Conservation (phyloP, 37 sponge, comb jelly and placozoan species). For the Chondrosia reniformis region DNA sequence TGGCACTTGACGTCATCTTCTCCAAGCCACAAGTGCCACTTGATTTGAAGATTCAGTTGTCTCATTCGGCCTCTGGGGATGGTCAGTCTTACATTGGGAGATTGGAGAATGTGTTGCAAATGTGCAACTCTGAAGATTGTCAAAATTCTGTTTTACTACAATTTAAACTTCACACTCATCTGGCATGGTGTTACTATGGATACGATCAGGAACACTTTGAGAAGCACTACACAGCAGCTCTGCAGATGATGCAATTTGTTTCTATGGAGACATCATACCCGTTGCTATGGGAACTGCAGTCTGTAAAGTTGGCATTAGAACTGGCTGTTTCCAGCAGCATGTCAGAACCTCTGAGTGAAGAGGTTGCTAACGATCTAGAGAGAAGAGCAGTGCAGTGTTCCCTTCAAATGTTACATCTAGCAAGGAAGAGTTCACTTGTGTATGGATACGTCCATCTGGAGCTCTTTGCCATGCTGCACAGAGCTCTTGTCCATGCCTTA, state of each 20-base stretch:
- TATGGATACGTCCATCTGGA: background rate
- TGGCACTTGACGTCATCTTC: background rate
- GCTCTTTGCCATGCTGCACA: background rate
- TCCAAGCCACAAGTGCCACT: background rate
- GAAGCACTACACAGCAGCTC: background rate
- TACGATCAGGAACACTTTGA: background rate
- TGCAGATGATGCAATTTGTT: background rate
- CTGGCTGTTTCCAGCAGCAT: too few species aligned
- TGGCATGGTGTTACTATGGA: constrained; percentile 10
- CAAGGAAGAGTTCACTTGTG: background rate
- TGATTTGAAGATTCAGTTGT: background rate
- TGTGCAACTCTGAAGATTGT: background rate
- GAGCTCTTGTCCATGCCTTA: background rate
- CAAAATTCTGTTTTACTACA: background rate
- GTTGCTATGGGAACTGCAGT: background rate
- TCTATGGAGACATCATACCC: background rate
- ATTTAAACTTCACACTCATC: background rate
- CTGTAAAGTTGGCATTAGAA: background rate
- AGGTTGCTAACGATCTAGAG: too few species aligned
- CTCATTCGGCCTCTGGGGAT: background rate
- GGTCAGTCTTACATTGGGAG: background rate
- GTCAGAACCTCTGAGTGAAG: too few species aligned
- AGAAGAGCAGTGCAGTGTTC: too few species aligned
- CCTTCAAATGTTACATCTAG: background rate
- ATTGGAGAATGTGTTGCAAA: background rate